A percentile compares a stretch with the other conserved stretches of the same genome.
These are phyloP conservation scores for Xiphophorus hellerii DNA, from an alignment of 2,113 vertebrate genomes.

Conservation along the genomic window DNA sequence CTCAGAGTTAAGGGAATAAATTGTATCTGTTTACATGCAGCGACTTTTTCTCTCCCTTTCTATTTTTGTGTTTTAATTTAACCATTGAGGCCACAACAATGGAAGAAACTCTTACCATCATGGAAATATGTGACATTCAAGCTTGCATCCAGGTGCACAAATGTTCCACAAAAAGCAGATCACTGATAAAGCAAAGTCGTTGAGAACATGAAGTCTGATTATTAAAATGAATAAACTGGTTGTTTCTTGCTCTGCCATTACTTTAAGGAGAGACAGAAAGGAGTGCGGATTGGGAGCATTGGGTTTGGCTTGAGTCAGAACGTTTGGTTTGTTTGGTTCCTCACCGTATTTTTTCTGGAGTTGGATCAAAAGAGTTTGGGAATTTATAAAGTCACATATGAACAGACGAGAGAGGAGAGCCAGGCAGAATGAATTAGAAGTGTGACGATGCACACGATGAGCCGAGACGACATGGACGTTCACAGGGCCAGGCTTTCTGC, in stretches of 20 bases:
- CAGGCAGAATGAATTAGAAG: neutral
- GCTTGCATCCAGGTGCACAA: slow-evolving; percentile 17
- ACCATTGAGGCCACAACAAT: neutral
- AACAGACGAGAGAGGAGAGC: neutral
- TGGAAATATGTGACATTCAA: slow-evolving; percentile 10
- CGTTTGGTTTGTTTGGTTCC: slow-evolving; percentile 47
- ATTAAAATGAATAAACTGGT: slow-evolving; percentile 20
- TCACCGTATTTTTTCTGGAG: slow-evolving; percentile 72
- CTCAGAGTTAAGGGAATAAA: neutral
- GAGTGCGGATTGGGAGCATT: slow-evolving; percentile 42
- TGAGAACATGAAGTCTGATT: slow-evolving; percentile 13
- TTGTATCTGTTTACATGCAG: neutral
- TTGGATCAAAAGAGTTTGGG: slow-evolving; percentile 44
- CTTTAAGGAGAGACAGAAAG: slow-evolving; percentile 31
- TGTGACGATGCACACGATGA: neutral
- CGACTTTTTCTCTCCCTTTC: neutral
- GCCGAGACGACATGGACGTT: neutral
- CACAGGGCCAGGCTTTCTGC: neutral
- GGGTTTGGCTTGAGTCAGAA: neutral
- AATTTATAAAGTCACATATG: slow-evolving; percentile 14
- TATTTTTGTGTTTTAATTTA: neutral
- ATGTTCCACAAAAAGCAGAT: slow-evolving; percentile 4
- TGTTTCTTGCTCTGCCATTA: slow-evolving; percentile 9
- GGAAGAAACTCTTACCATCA: slow-evolving; percentile 17
- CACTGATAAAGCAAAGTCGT: neutral